Percentiles rank a stretch among this genome's conserved stretches.
phyloP scores from a whole-genome alignment of 2,888 invertebrate genomes.

The Trimorus sp. region DNA sequence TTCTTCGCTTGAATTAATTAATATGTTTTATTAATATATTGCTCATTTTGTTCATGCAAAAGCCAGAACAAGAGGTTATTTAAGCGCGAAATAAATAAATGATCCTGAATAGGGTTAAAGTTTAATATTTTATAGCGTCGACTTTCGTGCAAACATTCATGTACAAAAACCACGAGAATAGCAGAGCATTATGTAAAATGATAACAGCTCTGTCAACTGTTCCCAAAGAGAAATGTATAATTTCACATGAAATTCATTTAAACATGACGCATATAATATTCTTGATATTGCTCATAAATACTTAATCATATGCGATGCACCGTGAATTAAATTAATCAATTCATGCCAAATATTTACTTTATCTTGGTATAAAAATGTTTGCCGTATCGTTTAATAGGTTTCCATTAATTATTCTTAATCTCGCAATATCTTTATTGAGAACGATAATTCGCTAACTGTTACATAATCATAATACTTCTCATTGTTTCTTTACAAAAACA shows the following conservation, averaged over 20 bases:
- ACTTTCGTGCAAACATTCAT: constrained; percentile 8
- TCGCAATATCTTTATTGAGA: too few relatives aligned
- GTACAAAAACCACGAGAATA: neutral
- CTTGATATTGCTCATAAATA: constrained; percentile 13
- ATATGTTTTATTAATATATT: too few relatives aligned
- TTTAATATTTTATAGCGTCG: neutral
- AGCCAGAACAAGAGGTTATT: too few relatives aligned
- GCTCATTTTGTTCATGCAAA: too few relatives aligned
- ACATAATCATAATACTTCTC: too few relatives aligned
- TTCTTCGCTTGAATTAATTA: too few relatives aligned
- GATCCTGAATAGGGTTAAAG: neutral
- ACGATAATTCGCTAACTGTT: too few relatives aligned
- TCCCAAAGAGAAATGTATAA: neutral
- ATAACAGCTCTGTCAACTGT: neutral
- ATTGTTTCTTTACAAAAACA: too few relatives aligned
- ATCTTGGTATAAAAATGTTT: neutral
- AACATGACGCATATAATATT: constrained; percentile 14
- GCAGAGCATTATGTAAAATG: constrained; percentile 14
- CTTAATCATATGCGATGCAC: constrained; percentile 1
- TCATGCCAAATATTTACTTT: constrained; percentile 1
- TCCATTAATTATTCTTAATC: too few relatives aligned
- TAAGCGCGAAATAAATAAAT: too few relatives aligned
- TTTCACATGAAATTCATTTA: constrained; percentile 13
- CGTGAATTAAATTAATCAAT: constrained; percentile 10
- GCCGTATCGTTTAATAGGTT: too few relatives aligned